phyloP scores from a whole-genome alignment of 2,113 vertebrate species.

The Podarcis muralis region DNA sequence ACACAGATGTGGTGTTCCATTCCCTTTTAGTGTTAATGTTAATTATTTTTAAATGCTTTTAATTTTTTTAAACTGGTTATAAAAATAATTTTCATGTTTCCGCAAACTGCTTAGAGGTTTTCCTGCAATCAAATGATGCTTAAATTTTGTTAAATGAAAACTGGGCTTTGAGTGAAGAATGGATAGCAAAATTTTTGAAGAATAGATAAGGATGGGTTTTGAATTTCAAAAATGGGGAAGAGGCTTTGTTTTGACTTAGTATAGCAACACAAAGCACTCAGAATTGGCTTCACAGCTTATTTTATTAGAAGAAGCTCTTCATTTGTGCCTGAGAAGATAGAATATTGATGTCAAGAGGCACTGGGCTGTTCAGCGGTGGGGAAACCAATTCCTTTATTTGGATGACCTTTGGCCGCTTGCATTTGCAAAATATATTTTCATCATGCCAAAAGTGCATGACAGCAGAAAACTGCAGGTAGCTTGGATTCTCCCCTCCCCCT shows the following conservation, averaged over 20 bases:
- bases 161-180: background rate
- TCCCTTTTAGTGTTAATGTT: too few species aligned
- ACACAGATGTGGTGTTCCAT: too few species aligned
- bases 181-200: background rate
- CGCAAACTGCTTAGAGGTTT: too few species aligned
- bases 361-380: background rate
- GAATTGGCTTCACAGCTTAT: background rate
- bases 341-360: background rate
- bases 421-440: constrained; percentile 27
- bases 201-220: background rate
- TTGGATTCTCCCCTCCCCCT: background rate
- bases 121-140: too few species aligned
- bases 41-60: too few species aligned
- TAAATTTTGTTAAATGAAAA: too few species aligned
- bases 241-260: background rate
- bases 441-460: constrained; percentile 37
- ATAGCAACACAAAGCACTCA: background rate
- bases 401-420: constrained; percentile 34
- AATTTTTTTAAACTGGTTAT: too few species aligned
- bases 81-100: too few species aligned
- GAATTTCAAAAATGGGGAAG: background rate
- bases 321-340: background rate
- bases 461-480: constrained; percentile 29
- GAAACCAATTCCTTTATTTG: constrained; percentile 26
- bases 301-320: background rate